These are phyloP conservation scores for Myotis yumanensis DNA, from an alignment of 2,113 vertebrate genomes.

Conservation along the genomic window DNA sequence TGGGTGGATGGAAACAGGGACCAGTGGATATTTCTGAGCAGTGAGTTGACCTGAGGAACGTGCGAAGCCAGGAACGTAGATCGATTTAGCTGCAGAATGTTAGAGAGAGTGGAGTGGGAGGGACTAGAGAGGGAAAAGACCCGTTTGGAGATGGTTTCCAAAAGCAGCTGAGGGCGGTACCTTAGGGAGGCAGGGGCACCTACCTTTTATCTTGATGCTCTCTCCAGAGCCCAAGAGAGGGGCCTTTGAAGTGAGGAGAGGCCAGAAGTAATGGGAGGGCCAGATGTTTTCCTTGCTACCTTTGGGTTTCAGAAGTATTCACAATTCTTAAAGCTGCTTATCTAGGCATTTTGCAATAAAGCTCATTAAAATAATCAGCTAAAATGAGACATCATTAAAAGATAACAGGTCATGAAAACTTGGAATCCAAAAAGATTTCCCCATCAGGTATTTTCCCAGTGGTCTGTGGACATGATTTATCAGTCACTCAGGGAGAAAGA, in stretches of 20 bases:
- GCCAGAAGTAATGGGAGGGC: background rate
- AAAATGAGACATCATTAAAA: constrained; percentile 72
- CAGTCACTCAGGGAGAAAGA: constrained; percentile 59
- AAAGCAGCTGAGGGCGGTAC: background rate
- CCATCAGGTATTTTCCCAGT: constrained; percentile 44
- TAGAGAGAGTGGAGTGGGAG: background rate
- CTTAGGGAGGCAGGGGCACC: background rate
- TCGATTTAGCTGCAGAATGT: background rate
- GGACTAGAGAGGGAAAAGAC: background rate
- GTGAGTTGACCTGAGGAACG: background rate
- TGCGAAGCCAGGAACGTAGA: background rate
- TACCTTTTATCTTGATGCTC: background rate
- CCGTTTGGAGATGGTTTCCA: background rate
- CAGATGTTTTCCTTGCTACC: background rate
- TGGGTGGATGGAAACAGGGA: background rate
- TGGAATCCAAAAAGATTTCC: constrained; percentile 47
- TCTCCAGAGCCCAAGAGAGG: background rate
- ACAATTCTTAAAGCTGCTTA: constrained; percentile 58
- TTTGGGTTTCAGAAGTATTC: constrained; percentile 36
- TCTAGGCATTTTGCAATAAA: constrained; percentile 58
- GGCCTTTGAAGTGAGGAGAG: background rate
- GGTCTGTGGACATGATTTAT: constrained; percentile 55
- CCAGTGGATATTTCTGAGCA: background rate
- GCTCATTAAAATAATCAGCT: constrained; percentile 67
- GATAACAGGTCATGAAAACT: constrained; percentile 57